Conservation (phyloP, 35 echinoderm and acorn worm genomes). For the Ophioderma brevispina region DNA sequence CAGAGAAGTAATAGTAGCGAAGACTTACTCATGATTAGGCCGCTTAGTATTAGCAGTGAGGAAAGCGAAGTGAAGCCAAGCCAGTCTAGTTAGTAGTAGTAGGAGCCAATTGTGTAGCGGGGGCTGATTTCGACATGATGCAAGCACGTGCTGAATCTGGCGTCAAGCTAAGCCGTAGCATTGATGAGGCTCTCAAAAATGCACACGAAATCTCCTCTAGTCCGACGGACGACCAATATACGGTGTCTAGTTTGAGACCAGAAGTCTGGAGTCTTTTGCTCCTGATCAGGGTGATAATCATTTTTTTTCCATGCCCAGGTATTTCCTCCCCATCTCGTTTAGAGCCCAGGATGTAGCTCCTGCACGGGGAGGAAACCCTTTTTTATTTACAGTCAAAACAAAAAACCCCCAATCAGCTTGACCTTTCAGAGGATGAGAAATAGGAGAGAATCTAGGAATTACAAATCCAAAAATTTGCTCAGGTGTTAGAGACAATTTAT, state of each 20-base stretch:
- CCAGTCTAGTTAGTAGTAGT: slow-evolving; percentile 1
- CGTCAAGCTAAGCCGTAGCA: slow-evolving; percentile 47
- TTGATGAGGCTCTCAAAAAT: slow-evolving; percentile 63
- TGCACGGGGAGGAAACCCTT: slow-evolving; percentile 59
- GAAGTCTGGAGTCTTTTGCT: slow-evolving; percentile 51
- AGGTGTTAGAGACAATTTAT: slow-evolving; percentile 67
- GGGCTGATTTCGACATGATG: slow-evolving; percentile 15
- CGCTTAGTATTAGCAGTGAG: neutral
- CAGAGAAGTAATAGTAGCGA: neutral
- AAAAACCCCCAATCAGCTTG: neutral
- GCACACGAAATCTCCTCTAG: slow-evolving; percentile 56
- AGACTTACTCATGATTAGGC: neutral
- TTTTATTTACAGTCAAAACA: slow-evolving; percentile 79
- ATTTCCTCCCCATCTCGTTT: too few species aligned
- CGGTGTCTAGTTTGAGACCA: slow-evolving; percentile 49
- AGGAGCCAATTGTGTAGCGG: slow-evolving; percentile 38
- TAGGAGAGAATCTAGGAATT: slow-evolving; percentile 65
- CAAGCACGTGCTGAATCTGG: slow-evolving; percentile 28
- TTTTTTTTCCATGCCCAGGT: neutral
- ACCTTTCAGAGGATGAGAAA: slow-evolving; percentile 46
- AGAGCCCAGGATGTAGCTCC: too few species aligned
- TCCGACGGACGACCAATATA: slow-evolving; percentile 56
- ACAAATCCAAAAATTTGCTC: slow-evolving; percentile 66
- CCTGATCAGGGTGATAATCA: slow-evolving; percentile 35
- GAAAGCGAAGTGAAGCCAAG: too few species aligned